Conservation (phyloP, 2,113 vertebrate genomes). For the Corydoras sp. region DNA sequence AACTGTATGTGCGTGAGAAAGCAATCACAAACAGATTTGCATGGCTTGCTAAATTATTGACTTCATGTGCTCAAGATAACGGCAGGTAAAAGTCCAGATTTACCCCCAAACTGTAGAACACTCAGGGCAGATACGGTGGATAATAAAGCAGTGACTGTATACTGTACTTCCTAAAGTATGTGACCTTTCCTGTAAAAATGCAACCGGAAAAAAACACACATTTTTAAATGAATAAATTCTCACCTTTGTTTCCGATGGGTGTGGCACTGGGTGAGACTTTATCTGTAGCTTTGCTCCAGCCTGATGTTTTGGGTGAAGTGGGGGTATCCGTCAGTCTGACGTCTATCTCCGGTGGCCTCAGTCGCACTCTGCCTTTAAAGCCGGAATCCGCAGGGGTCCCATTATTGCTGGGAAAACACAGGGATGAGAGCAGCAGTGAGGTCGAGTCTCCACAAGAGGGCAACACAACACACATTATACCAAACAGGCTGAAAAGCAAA, state of each 20-base stretch:
- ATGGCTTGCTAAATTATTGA: too few relatives aligned
- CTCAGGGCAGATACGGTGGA: too few relatives aligned
- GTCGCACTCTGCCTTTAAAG: slow-evolving; percentile 40
- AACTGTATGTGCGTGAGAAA: too few relatives aligned
- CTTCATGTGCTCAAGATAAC: too few relatives aligned
- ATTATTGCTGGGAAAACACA: slow-evolving; percentile 13
- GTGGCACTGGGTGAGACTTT: slow-evolving; percentile 32
- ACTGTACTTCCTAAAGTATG: too few relatives aligned
- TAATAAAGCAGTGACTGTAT: too few relatives aligned
- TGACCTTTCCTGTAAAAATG: too few relatives aligned
- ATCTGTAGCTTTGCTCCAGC: slow-evolving; percentile 38
- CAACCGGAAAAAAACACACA: too few relatives aligned
- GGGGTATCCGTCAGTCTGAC: slow-evolving; percentile 14
- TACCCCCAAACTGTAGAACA: too few relatives aligned
- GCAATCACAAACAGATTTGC: too few relatives aligned
- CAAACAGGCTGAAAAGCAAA: background rate
- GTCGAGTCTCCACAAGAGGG: background rate
- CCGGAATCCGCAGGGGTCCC: background rate
- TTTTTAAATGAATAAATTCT: background rate
- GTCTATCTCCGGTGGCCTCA: slow-evolving; percentile 43
- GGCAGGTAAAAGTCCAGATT: too few relatives aligned
- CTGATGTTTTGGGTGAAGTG: background rate
- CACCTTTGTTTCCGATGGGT: slow-evolving; percentile 51
- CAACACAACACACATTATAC: background rate
- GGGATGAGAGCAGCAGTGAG: background rate